Percentiles rank a stretch among this genome's conserved stretches.
phyloP scores from a whole-genome alignment of 2,797 vertebrate genomes.

The Tolypeutes matacus region DNA sequence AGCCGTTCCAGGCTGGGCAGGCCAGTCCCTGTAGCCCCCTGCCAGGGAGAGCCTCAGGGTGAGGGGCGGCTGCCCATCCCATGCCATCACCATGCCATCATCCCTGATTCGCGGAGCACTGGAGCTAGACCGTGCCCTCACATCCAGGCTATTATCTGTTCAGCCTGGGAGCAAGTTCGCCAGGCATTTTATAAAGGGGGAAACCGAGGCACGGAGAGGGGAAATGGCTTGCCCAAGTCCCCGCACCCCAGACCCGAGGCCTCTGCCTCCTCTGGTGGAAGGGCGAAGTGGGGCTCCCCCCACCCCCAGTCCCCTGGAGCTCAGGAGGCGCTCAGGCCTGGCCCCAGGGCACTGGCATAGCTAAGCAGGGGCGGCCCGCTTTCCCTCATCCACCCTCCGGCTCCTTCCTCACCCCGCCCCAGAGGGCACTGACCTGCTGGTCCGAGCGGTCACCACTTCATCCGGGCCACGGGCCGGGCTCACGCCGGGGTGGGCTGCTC shows the following conservation, averaged over 20 bases:
- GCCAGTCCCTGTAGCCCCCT: background rate
- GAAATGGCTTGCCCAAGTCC: background rate
- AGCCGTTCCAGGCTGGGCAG: no score
- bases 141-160: background rate
- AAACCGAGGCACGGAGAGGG: background rate
- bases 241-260: background rate
- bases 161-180: background rate
- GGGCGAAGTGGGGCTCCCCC: no score
- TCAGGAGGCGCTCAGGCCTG: background rate
- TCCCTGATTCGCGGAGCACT: no score
- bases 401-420: background rate
- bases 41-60: background rate
- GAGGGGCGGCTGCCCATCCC: fast-evolving
- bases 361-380: fast-evolving
- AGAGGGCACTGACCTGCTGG: slow-evolving; percentile 61
- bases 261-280: background rate
- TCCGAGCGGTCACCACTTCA: slow-evolving; percentile 34
- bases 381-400: background rate
- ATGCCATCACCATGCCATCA: background rate
- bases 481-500: background rate
- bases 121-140: background rate
- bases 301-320: fast-evolving
- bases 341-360: no score
- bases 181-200: background rate
- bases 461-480: background rate